Evolutionary conservation across 2,113 vertebrate genomes (phyloP).

Genomic region (Cygnus buccinator): DNA sequence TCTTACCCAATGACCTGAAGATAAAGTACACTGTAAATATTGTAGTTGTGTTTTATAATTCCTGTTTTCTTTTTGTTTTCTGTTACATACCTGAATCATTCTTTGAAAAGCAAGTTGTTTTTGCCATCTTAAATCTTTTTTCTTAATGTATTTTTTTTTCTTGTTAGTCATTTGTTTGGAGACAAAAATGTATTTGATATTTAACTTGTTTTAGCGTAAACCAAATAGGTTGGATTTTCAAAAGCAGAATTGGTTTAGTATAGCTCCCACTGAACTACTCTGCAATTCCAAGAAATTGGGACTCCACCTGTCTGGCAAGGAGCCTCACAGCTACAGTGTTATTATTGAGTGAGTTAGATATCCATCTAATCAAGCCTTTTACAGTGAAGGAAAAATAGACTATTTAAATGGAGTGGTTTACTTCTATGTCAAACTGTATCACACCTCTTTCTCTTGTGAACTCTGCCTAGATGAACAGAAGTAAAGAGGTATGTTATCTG

Average conservation of each 20-base stretch:
- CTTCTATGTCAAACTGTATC: not conserved
- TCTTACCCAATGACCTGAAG: constrained; percentile 2
- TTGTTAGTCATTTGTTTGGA: not conserved
- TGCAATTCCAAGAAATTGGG: not conserved
- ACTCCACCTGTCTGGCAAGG: not conserved
- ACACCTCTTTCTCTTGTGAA: not conserved
- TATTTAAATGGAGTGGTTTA: not conserved
- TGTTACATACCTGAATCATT: not conserved
- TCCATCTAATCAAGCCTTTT: not conserved
- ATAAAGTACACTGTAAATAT: not conserved
- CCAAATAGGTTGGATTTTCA: not conserved
- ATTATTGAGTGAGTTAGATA: not conserved
- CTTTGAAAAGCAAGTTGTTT: not conserved
- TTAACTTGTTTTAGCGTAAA: not conserved
- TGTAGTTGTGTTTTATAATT: not conserved
- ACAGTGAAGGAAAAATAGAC: not conserved
- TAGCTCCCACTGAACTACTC: not conserved
- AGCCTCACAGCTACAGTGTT: not conserved
- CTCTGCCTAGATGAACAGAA: not conserved
- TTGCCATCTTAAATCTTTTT: not conserved
- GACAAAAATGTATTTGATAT: not conserved
- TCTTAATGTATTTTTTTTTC: not conserved
- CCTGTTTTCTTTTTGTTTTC: not conserved
- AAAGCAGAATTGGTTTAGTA: not conserved
- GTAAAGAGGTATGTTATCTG: not conserved